These are phyloP conservation scores for Thereva unica DNA, from an alignment of 2,888 invertebrate genomes.

Conservation along the genomic window DNA sequence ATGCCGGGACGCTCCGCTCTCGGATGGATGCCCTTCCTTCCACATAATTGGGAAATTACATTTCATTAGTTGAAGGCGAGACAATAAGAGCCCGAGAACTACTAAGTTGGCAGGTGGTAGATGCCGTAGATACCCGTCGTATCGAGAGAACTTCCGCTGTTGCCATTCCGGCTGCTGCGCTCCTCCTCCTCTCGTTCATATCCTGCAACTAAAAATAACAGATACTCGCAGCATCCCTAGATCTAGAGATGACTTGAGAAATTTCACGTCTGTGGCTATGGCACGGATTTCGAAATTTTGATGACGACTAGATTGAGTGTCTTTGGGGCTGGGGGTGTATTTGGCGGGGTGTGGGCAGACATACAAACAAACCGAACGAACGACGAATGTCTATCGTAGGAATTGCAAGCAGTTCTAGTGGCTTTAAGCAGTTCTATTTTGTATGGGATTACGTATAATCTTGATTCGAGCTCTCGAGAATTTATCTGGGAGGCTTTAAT, in stretches of 20 bases:
- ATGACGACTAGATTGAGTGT: no score
- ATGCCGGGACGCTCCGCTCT: not conserved
- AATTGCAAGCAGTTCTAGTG: not conserved
- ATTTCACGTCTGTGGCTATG: not conserved
- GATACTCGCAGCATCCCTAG: slow-evolving; percentile 2
- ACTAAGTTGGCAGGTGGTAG: not conserved
- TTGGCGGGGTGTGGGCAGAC: no score
- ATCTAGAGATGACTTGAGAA: slow-evolving; percentile 12
- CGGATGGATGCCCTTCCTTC: slow-evolving; percentile 18
- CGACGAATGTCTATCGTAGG: not conserved
- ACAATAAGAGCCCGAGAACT: slow-evolving; percentile 21
- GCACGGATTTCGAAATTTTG: slow-evolving; percentile 1
- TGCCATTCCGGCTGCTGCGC: no score
- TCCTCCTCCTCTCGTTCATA: no score
- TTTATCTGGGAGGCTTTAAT: not conserved
- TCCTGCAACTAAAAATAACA: slow-evolving; percentile 10
- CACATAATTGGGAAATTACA: slow-evolving; percentile 32
- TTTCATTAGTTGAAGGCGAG: slow-evolving; percentile 28
- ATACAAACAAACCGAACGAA: not conserved
- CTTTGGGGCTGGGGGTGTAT: no score
- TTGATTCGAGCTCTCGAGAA: not conserved
- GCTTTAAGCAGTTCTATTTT: not conserved
- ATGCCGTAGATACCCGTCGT: not conserved
- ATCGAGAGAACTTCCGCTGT: not conserved
- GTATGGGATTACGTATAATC: slow-evolving; percentile 14